Conservation (phyloP, 1,140 invertebrate genomes). For the Lycorma delicatula region DNA sequence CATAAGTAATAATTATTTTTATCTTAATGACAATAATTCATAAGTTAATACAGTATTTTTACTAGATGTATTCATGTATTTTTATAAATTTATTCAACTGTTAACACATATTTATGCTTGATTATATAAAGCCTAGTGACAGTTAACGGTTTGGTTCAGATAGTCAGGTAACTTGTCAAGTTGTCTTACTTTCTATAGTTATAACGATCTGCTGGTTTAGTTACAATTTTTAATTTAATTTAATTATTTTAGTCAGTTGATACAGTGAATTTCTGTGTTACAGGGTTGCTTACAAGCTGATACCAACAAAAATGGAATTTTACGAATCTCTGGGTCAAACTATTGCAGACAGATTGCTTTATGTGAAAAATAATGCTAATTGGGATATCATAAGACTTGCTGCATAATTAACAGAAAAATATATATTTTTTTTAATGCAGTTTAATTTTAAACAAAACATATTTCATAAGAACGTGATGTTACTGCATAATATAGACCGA, state of each 20-base stretch:
- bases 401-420: too few species aligned
- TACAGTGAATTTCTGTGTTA: conserved; percentile 18
- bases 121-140: not conserved
- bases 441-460: too few species aligned
- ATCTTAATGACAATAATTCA: too few species aligned
- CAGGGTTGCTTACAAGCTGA: conserved; percentile 33
- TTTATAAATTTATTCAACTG: not conserved
- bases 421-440: too few species aligned
- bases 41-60: too few species aligned
- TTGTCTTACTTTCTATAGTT: not conserved
- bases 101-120: not conserved
- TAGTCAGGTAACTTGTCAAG: not conserved
- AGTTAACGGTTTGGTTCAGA: not conserved
- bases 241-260: too few species aligned
- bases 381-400: conserved; percentile 16
- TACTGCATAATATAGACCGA: too few species aligned
- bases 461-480: too few species aligned
- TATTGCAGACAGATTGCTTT: conserved; percentile 31
- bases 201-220: not conserved
- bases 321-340: conserved; percentile 27
- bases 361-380: conserved; percentile 21
- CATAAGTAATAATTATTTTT: too few species aligned
- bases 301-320: conserved; percentile 31
- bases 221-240: not conserved
- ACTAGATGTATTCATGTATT: too few species aligned